Percentiles rank a stretch among this genome's conserved stretches.
phyloP scores from a whole-genome alignment of 2,113 vertebrate species.

The Charadrius vociferus region DNA sequence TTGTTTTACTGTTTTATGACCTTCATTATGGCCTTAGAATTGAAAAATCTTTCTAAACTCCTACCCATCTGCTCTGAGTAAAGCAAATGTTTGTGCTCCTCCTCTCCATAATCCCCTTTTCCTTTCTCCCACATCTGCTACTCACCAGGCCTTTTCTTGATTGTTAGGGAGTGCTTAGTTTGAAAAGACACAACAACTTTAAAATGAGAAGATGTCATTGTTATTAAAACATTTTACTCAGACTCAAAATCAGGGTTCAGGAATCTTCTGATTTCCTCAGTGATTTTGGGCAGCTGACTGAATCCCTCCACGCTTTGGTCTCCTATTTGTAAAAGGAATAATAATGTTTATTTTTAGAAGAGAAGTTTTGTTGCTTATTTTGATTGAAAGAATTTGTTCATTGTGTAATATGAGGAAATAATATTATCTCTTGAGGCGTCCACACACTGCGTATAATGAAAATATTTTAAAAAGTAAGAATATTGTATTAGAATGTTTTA shows the following conservation, averaged over 20 bases:
- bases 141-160: slow-evolving; percentile 6
- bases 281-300: neutral
- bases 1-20: neutral
- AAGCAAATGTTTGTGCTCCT: slow-evolving; percentile 56
- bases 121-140: slow-evolving; percentile 50
- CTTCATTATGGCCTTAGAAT: slow-evolving; percentile 14
- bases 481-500: neutral
- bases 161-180: neutral
- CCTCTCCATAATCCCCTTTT: slow-evolving; percentile 41
- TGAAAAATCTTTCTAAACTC: slow-evolving; percentile 36
- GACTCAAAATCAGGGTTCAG: neutral
- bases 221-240: neutral
- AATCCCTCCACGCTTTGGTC: neutral
- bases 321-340: neutral
- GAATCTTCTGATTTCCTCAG: neutral
- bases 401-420: neutral
- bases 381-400: neutral
- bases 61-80: slow-evolving; percentile 37
- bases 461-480: neutral
- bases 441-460: neutral
- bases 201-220: neutral
- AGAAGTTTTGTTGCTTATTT: neutral
- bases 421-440: neutral
- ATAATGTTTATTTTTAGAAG: neutral
- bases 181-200: neutral